These are phyloP conservation scores for Gallinago undulata DNA, from an alignment of 2,113 vertebrate species.

Conservation along the genomic window DNA sequence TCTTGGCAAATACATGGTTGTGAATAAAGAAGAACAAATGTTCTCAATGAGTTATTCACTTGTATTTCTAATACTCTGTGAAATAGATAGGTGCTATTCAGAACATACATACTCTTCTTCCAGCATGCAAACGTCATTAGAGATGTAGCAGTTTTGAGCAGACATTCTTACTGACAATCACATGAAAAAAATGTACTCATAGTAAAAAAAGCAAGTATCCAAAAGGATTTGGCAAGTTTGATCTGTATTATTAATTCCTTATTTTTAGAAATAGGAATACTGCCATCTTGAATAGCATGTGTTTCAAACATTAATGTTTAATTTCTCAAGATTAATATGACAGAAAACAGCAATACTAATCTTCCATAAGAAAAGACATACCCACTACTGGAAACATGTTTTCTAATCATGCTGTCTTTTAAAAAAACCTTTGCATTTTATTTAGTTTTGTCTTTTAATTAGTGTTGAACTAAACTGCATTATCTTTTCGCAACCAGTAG, in stretches of 20 bases:
- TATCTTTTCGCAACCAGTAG: not conserved
- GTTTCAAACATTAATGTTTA: not conserved
- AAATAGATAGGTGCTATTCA: not conserved
- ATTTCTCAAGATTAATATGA: not conserved
- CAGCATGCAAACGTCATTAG: not conserved
- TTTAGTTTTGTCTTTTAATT: not conserved
- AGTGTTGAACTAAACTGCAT: not conserved
- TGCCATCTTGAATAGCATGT: not conserved
- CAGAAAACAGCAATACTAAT: not conserved
- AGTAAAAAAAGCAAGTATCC: not conserved
- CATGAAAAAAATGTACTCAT: not conserved
- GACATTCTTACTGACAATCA: not conserved
- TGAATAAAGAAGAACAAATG: not conserved
- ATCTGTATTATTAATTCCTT: not conserved
- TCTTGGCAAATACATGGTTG: not conserved
- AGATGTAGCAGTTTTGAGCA: not conserved
- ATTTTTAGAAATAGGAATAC: not conserved
- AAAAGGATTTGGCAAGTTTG: not conserved
- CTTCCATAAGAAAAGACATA: not conserved
- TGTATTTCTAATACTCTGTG: not conserved
- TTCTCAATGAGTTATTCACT: not conserved
- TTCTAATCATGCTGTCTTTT: not conserved
- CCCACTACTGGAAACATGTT: not conserved
- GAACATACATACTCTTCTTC: not conserved
- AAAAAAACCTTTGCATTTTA: not conserved